A percentile compares a stretch with the other conserved stretches of the same genome.
Evolutionary conservation across 2,113 vertebrate species (phyloP).

Genomic region (Mesoclemmys tuberculata): DNA sequence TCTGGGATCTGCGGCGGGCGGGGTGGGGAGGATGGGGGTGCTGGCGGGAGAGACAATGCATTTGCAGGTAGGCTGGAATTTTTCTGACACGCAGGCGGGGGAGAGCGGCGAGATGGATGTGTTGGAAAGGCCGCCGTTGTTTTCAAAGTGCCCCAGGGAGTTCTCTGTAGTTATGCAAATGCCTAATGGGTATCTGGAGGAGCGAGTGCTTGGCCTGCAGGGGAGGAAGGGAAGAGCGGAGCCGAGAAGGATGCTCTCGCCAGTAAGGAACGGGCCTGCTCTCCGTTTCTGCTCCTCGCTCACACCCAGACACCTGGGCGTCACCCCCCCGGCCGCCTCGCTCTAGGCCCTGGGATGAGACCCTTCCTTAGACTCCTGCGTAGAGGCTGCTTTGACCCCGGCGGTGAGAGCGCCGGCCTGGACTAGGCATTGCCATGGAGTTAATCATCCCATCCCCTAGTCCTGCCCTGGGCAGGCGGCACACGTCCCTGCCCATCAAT

Average conservation of each 20-base stretch:
- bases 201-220: too few relatives aligned
- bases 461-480: neutral
- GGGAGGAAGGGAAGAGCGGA: neutral
- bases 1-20: too few relatives aligned
- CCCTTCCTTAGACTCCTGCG: too few relatives aligned
- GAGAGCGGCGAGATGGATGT: rapidly evolving
- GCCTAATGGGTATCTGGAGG: rapidly evolving
- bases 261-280: neutral
- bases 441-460: too few relatives aligned
- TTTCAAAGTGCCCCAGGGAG: rapidly evolving
- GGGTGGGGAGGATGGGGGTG: rapidly evolving
- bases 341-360: too few relatives aligned
- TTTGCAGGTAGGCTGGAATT: neutral
- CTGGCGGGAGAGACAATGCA: neutral
- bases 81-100: neutral
- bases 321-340: neutral
- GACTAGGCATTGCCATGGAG: too few relatives aligned
- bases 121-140: neutral
- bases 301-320: neutral
- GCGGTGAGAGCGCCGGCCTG: too few relatives aligned
- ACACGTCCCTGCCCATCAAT: too few relatives aligned
- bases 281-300: neutral
- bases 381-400: too few relatives aligned
- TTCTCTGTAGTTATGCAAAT: neutral
- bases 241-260: too few relatives aligned